phyloP scores from a whole-genome alignment of 2,113 vertebrate species.

The Alligator sinensis region DNA sequence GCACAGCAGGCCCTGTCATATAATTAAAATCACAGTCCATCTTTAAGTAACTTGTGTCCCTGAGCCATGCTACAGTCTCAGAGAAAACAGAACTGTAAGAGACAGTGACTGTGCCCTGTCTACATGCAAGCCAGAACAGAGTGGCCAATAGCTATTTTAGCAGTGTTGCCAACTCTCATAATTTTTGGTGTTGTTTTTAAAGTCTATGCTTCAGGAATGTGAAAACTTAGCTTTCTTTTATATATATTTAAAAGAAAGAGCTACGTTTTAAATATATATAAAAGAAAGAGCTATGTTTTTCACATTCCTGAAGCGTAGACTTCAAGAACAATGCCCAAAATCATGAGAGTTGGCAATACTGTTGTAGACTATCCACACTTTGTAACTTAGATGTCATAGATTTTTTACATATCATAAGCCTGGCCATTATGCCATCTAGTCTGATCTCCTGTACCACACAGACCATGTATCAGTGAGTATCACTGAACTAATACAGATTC shows the following conservation, averaged over 20 bases:
- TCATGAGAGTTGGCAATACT: too few species aligned
- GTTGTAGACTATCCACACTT: not conserved
- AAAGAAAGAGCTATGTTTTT: too few species aligned
- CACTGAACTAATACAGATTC: not conserved
- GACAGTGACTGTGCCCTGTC: not conserved
- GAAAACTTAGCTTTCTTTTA: too few species aligned
- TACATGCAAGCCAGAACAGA: too few species aligned
- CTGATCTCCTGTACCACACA: not conserved
- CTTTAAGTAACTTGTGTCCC: rapidly evolving
- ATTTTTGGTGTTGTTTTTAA: too few species aligned
- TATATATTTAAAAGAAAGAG: too few species aligned
- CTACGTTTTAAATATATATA: too few species aligned
- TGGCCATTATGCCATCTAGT: not conserved
- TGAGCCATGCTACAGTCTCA: not conserved
- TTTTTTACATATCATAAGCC: not conserved
- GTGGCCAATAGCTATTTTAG: not conserved
- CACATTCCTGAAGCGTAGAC: too few species aligned
- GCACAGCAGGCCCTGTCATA: not conserved
- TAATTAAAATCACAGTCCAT: not conserved
- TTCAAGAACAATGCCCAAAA: too few species aligned
- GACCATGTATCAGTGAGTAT: not conserved
- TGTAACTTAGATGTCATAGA: not conserved
- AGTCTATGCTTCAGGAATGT: too few species aligned
- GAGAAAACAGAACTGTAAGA: rapidly evolving
- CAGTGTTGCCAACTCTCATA: too few species aligned